Evolutionary conservation across 1,140 invertebrate species (phyloP).

Genomic region (Magallana angulata): DNA sequence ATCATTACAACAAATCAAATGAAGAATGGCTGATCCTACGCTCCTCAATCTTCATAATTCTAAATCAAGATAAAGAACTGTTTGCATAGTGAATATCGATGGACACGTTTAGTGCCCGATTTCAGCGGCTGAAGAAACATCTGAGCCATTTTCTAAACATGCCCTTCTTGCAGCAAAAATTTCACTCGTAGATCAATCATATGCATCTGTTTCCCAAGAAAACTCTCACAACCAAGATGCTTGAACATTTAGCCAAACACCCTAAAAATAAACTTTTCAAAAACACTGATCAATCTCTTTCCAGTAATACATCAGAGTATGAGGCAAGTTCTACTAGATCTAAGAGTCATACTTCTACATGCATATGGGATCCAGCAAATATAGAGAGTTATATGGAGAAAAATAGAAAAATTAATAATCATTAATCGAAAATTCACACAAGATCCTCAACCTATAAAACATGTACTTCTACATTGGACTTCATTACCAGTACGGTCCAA

Average conservation of each 20-base stretch:
- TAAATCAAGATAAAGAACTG: background rate
- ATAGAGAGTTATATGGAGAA: no score
- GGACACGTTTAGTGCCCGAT: background rate
- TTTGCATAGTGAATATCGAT: conserved; percentile 2
- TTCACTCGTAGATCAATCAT: conserved; percentile 7
- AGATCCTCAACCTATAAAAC: no score
- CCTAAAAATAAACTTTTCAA: conserved; percentile 10
- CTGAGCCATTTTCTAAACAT: background rate
- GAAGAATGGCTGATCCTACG: background rate
- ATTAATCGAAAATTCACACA: no score
- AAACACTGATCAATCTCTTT: background rate
- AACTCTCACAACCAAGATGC: background rate
- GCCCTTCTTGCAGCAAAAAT: background rate
- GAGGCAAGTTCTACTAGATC: no score
- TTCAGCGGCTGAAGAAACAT: background rate
- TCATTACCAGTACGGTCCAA: no score
- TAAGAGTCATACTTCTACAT: no score
- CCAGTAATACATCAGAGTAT: no score
- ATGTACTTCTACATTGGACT: no score
- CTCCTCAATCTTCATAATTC: conserved; percentile 2
- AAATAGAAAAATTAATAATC: no score
- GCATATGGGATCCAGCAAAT: no score
- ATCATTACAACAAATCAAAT: background rate
- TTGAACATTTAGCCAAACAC: background rate
- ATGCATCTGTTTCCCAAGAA: conserved; percentile 17